Conservation (phyloP, 2,888 invertebrate species). For the Trileptium ribeirensis region DNA sequence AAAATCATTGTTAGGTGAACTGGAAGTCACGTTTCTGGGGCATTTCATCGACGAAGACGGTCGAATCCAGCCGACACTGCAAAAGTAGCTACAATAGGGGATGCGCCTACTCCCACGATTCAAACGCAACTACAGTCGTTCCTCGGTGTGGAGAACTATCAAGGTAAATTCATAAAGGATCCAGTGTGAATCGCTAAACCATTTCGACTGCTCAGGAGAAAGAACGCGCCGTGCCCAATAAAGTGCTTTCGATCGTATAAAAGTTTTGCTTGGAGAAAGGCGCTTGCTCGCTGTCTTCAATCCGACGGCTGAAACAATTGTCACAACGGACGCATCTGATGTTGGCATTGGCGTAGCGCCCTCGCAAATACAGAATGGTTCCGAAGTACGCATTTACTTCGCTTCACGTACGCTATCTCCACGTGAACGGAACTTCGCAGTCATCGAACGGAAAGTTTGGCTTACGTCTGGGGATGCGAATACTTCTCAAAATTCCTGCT, state of each 20-base stretch:
- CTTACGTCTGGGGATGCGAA: neutral
- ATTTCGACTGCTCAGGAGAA: neutral
- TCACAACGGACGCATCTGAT: neutral
- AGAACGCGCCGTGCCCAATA: neutral
- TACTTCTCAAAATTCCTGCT: neutral
- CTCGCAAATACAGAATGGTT: neutral
- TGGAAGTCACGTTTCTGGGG: neutral
- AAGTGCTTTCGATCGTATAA: neutral
- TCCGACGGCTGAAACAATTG: neutral
- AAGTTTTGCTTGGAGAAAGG: neutral
- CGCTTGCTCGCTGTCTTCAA: neutral
- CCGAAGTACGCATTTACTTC: conserved; percentile 2
- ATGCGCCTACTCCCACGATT: neutral
- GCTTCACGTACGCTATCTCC: neutral
- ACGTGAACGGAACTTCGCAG: neutral
- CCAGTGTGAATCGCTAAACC: neutral
- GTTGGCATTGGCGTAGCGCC: conserved; percentile 5
- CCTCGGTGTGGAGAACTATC: neutral
- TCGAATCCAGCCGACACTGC: neutral
- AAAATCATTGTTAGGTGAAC: neutral
- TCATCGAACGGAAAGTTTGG: neutral
- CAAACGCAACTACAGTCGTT: too few relatives aligned
- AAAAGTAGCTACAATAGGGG: too few relatives aligned
- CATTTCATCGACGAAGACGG: too few relatives aligned
- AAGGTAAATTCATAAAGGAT: neutral